phyloP scores from a whole-genome alignment of 2,888 invertebrate species.

The Epinotia bilunana region DNA sequence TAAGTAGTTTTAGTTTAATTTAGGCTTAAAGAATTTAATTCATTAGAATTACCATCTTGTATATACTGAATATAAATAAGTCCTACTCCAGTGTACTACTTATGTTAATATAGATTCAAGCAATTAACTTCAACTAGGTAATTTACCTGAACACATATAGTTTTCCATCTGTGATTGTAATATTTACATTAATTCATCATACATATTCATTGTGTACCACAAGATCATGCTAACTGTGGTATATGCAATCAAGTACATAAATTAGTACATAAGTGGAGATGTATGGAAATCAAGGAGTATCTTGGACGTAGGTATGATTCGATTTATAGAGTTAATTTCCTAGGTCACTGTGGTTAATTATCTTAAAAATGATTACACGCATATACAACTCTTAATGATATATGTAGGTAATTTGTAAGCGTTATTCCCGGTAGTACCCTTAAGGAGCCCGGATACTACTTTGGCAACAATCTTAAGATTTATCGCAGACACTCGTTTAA shows the following conservation, averaged over 20 bases:
- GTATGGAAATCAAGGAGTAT: constrained; percentile 34
- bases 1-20: no score
- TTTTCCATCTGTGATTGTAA: constrained; percentile 2
- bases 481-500: no score
- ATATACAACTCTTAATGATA: no score
- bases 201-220: constrained; percentile 19
- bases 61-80: no score
- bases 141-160: background rate
- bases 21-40: no score
- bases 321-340: constrained; percentile 1
- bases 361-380: background rate
- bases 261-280: constrained; percentile 32
- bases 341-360: background rate
- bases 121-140: background rate
- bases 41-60: no score
- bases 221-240: constrained; percentile 13
- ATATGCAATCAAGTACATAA: constrained; percentile 24
- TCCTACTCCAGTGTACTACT: background rate
- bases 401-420: background rate
- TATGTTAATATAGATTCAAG: no score
- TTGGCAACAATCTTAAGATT: no score
- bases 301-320: constrained; percentile 13
- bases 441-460: no score
- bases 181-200: constrained; percentile 5
- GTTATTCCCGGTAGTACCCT: no score